Base-by-base conservation (phyloP, 2,888 invertebrate species). In the Marronus borbonicus region DNA sequence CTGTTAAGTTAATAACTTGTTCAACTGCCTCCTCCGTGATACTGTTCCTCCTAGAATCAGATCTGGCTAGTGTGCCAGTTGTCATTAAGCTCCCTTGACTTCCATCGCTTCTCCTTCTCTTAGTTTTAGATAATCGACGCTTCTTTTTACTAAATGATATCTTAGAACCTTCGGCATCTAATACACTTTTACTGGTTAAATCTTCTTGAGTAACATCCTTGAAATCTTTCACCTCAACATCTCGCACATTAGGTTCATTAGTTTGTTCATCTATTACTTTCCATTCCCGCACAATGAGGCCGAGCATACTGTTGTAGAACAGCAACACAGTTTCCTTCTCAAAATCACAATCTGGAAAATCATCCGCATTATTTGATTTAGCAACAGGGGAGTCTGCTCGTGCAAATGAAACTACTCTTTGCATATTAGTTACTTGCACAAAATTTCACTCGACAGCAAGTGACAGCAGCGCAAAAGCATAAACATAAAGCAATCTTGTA, bases 291-390 rank as follows among this genome's bases (percentile, higher is more conserved):
- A 84, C 81, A 14, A 83, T 81, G 17, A 79, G 75, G 17, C 83
- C 81, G 12, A 85, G 75, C 79, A 84, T 83, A 12, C 83, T 81
- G 20, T 82, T 82, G 69, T 84, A 84, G 55, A 85, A 85, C 1
- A 81, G 28, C 20, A 82, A 78, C 7, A 84, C 83, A 28, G 84
- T 62, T 75, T 84, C 84, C 55, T 84, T 82, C 81, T 82, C 81
- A 70, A 82, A 83, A 60, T 83, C 58, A 5, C 12, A 36, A 39
- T 44, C 58, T 39, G 60, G 31, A 4, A 31, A 36, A 5, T 3
- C 7, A 20, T 36, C 39, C 7, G 2, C 12, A 24, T 44, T 24
- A 24, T 7, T 7, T 20, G 44, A 44, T 31, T 55, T 31, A 52
- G n/a, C n/a, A 12, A 14, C 5, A n/a, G 49, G 39, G 20, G 49